phyloP scores from a whole-genome alignment of 2,797 vertebrate species.

The Galago senegalensis region DNA sequence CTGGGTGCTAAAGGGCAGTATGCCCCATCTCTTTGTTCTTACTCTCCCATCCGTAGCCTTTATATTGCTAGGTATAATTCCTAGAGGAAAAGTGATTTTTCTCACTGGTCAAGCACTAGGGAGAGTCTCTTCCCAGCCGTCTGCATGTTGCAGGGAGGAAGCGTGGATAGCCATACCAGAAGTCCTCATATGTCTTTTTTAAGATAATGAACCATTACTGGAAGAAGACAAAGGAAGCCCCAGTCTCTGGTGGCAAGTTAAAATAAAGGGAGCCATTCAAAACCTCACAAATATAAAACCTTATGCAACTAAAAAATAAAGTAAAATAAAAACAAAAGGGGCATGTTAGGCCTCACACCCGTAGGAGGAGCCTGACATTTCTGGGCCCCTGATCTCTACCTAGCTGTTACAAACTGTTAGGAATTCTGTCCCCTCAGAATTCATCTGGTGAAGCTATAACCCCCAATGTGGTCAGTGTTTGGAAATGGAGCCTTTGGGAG shows the following conservation, averaged over 20 bases:
- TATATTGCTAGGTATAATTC: background rate
- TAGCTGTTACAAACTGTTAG: background rate
- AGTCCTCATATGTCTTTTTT: background rate
- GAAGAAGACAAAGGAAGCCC: background rate
- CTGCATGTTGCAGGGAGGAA: background rate
- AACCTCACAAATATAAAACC: too few species aligned
- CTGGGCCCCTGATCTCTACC: background rate
- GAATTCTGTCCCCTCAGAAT: background rate
- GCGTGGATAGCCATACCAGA: background rate
- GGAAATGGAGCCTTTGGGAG: background rate
- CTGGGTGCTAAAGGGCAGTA: background rate
- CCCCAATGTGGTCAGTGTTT: background rate
- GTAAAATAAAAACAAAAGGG: background rate
- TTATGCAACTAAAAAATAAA: too few species aligned
- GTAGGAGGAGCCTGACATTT: background rate
- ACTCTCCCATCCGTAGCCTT: background rate
- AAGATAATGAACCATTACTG: background rate
- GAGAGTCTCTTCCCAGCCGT: background rate
- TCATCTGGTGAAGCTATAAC: background rate
- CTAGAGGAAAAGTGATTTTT: background rate
- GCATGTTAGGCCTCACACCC: background rate
- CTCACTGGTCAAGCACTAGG: background rate
- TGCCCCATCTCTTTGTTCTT: background rate
- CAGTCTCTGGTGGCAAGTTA: background rate
- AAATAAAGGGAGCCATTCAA: background rate